These are phyloP conservation scores for Mystacides longicornis DNA, from an alignment of 2,888 invertebrate species.

Conservation along the genomic window DNA sequence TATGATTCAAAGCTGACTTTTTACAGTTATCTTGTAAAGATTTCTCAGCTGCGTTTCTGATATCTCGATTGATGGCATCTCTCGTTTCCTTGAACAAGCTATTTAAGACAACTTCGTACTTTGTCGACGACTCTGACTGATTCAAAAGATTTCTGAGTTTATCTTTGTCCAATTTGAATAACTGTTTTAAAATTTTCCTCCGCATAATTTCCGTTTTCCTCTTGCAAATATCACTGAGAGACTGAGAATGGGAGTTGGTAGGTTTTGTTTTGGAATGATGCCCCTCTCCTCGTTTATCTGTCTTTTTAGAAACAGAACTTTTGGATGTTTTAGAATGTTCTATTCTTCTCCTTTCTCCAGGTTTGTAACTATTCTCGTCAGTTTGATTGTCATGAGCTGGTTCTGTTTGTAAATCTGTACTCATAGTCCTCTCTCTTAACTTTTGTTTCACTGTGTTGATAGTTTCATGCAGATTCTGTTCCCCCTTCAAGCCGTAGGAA, in stretches of 20 bases:
- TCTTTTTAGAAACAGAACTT: slow-evolving; percentile 10
- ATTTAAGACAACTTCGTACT: slow-evolving; percentile 47
- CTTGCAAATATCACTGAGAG: slow-evolving; percentile 7
- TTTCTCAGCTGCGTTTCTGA: slow-evolving; percentile 44
- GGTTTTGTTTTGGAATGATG: slow-evolving; percentile 7
- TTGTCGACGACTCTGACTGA: slow-evolving; percentile 44
- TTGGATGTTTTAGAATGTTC: slow-evolving; percentile 20
- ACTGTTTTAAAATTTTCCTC: slow-evolving; percentile 42
- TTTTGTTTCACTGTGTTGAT: slow-evolving; percentile 23
- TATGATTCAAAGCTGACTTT: slow-evolving; percentile 49
- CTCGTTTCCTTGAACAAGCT: slow-evolving; percentile 47
- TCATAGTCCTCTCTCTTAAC: slow-evolving; percentile 19
- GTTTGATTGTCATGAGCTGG: neutral
- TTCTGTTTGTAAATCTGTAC: slow-evolving; percentile 13
- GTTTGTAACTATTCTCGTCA: slow-evolving; percentile 10
- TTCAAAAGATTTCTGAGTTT: slow-evolving; percentile 46
- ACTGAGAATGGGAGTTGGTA: slow-evolving; percentile 1
- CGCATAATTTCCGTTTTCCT: slow-evolving; percentile 21
- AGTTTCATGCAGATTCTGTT: slow-evolving; percentile 17
- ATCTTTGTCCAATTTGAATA: slow-evolving; percentile 47
- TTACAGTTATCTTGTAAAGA: slow-evolving; percentile 38
- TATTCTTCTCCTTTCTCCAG: slow-evolving; percentile 21
- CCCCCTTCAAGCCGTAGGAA: slow-evolving; percentile 6
- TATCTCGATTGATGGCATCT: slow-evolving; percentile 42
- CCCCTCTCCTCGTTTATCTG: slow-evolving; percentile 14